These are phyloP conservation scores for Sthenelais limicola DNA, from an alignment of 2,888 invertebrate species.

Conservation along the genomic window DNA sequence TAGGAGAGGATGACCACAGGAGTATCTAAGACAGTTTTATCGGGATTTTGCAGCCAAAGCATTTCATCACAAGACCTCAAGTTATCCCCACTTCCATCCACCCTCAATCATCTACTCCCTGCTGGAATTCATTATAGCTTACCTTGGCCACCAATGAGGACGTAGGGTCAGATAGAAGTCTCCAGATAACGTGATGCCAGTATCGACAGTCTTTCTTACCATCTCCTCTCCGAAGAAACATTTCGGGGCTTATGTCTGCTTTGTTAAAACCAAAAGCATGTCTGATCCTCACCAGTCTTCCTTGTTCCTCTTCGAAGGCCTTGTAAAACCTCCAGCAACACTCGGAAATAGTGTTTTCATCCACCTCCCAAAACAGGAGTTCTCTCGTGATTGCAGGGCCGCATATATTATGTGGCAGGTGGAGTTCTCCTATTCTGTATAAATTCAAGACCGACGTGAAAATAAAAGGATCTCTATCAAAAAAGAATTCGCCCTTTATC, in stretches of 20 bases:
- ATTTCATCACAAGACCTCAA: too few relatives aligned
- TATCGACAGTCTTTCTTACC: background rate
- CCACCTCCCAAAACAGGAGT: conserved; percentile 56
- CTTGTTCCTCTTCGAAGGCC: conserved; percentile 31
- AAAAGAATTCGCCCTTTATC: conserved; percentile 45
- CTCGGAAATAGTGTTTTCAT: conserved; percentile 50
- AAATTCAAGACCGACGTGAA: conserved; percentile 53
- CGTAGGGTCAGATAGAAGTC: conserved; percentile 18
- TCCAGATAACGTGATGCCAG: conserved; percentile 9
- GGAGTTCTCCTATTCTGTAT: conserved; percentile 53
- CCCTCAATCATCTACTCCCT: too few relatives aligned
- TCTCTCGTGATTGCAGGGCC: conserved; percentile 53
- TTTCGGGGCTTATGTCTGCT: background rate
- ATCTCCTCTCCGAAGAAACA: background rate
- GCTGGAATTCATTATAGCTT: too few relatives aligned
- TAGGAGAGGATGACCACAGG: too few relatives aligned
- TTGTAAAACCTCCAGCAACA: conserved; percentile 52
- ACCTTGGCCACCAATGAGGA: conserved; percentile 17
- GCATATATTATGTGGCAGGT: conserved; percentile 55
- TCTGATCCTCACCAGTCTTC: background rate
- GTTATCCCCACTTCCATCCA: too few relatives aligned
- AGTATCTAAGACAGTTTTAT: too few relatives aligned
- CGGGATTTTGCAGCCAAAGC: too few relatives aligned
- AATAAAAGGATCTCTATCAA: conserved; percentile 54
- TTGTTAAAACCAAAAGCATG: conserved; percentile 24